These are phyloP conservation scores for Pedicia rivosa DNA, from an alignment of 2,888 invertebrate genomes.

Conservation along the genomic window DNA sequence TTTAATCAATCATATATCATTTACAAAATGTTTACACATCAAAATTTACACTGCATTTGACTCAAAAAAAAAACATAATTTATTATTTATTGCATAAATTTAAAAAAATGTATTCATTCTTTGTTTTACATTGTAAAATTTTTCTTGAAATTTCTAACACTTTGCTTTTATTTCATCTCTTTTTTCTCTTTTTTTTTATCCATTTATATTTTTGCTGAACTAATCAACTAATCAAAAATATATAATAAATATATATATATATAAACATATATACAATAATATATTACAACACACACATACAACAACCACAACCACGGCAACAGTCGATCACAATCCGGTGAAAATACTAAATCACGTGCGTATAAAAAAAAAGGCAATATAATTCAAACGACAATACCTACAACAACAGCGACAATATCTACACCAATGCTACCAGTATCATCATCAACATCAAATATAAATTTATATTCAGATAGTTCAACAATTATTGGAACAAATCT, in stretches of 20 bases:
- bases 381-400: slow-evolving; percentile 10
- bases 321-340: slow-evolving; percentile 16
- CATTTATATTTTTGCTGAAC: too few species aligned
- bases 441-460: slow-evolving; percentile 20
- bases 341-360: slow-evolving; percentile 20
- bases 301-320: background rate
- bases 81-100: too few species aligned
- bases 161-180: too few species aligned
- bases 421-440: slow-evolving; percentile 15
- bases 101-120: too few species aligned
- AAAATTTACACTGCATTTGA: too few species aligned
- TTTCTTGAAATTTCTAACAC: too few species aligned
- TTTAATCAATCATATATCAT: too few species aligned
- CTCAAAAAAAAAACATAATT: too few species aligned
- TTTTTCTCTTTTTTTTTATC: background rate
- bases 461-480: slow-evolving; percentile 20
- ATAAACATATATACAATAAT: slow-evolving; percentile 8
- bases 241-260: slow-evolving; percentile 8
- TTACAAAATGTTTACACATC: too few species aligned
- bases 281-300: background rate
- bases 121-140: too few species aligned
- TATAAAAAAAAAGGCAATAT: slow-evolving; percentile 9
- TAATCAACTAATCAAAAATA: too few species aligned
- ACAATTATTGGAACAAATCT: slow-evolving; percentile 11
- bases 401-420: slow-evolving; percentile 15